A percentile compares a stretch with the other conserved stretches of the same genome.
Conservation (phyloP, 2,113 vertebrate genomes). For the Mesocricetus auratus region DNA sequence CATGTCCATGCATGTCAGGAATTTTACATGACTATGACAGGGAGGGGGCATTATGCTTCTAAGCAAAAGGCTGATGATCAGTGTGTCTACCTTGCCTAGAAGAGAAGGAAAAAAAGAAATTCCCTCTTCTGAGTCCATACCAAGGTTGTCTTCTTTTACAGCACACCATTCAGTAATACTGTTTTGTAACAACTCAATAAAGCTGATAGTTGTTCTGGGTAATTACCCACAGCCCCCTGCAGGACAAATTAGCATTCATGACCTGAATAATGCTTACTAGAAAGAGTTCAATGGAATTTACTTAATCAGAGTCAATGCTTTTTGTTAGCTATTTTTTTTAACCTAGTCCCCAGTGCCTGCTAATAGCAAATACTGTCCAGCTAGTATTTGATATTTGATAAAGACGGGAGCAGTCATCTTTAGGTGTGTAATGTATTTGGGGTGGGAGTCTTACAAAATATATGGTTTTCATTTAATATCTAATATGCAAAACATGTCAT, state of each 20-base stretch:
- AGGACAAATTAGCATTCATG: conserved; percentile 92
- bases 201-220: conserved; percentile 90
- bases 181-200: conserved; percentile 90
- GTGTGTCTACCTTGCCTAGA: conserved; percentile 72
- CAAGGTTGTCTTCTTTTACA: conserved; percentile 86
- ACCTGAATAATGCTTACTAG: conserved; percentile 92
- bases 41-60: conserved; percentile 71
- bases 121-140: conserved; percentile 73
- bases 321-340: conserved; percentile 85
- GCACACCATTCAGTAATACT: conserved; percentile 85
- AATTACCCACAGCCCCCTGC: conserved; percentile 91
- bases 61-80: conserved; percentile 79
- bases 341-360: conserved; percentile 81
- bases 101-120: conserved; percentile 7
- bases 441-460: conserved; percentile 52
- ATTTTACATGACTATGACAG: conserved; percentile 85
- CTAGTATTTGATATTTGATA: conserved; percentile 79
- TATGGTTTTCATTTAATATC: conserved; percentile 1
- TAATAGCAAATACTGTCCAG: conserved; percentile 84
- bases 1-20: conserved; percentile 84
- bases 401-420: conserved; percentile 61
- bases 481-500: conserved; percentile 30
- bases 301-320: conserved; percentile 90
- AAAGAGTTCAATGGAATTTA: conserved; percentile 92
- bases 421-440: conserved; percentile 67